These are phyloP conservation scores for Melanotaenia pygmaea DNA, from an alignment of 2,797 vertebrate genomes.

Conservation along the genomic window DNA sequence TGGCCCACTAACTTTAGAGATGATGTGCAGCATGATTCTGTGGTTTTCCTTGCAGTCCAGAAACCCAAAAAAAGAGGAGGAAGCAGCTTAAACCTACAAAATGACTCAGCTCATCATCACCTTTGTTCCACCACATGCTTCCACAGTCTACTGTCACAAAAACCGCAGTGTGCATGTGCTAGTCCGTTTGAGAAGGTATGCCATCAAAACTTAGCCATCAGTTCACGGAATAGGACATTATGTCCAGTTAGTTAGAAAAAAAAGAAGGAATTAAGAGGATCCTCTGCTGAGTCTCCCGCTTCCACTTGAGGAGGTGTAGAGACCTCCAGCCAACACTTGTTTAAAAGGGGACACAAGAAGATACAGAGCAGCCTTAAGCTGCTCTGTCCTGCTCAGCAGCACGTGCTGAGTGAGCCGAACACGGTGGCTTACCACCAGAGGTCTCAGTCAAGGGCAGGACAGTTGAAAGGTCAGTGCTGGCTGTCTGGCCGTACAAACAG, in stretches of 20 bases:
- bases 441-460: conserved; percentile 83
- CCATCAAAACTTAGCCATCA: background rate
- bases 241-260: background rate
- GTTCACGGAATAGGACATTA: background rate
- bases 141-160: conserved; percentile 55
- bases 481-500: conserved; percentile 72
- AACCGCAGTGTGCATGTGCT: conserved; percentile 51
- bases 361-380: conserved; percentile 76
- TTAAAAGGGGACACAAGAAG: conserved; percentile 66
- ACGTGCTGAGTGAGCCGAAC: conserved; percentile 83
- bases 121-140: conserved; percentile 59
- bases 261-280: conserved; percentile 26
- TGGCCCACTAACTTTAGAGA: conserved; percentile 35
- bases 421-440: conserved; percentile 82
- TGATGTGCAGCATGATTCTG: conserved; percentile 53
- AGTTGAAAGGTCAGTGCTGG: conserved; percentile 81
- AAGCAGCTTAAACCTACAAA: conserved; percentile 63
- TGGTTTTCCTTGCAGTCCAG: conserved; percentile 60
- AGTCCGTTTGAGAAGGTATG: conserved; percentile 1
- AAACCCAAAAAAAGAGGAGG: conserved; percentile 48
- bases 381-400: conserved; percentile 80
- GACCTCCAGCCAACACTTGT: conserved; percentile 60
- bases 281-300: conserved; percentile 56
- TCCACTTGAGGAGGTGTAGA: conserved; percentile 57
- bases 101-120: conserved; percentile 69